Conservation (phyloP, 2,888 invertebrate species). For the Agriopis leucophaearia region DNA sequence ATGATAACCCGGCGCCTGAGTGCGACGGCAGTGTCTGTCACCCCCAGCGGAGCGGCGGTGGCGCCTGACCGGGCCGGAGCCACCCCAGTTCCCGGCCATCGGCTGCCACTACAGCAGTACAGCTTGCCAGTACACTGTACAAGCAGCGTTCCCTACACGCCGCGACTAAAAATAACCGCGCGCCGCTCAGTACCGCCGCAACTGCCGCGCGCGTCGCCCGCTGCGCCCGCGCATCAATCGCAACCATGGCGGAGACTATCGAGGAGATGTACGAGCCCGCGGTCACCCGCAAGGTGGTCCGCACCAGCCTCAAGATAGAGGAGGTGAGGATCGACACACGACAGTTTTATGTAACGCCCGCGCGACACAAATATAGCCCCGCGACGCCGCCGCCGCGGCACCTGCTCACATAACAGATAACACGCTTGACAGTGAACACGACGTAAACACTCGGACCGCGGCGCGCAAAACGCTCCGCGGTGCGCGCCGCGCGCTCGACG, state of each 20-base stretch:
- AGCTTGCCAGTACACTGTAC: constrained; percentile 12
- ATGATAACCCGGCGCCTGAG: neutral
- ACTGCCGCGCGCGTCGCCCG: constrained; percentile 82
- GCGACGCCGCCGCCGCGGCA: constrained; percentile 56
- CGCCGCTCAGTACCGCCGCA: constrained; percentile 81
- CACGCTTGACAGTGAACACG: constrained; percentile 81
- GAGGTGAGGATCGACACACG: constrained; percentile 87
- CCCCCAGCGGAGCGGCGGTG: constrained; percentile 28
- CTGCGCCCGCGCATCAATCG: constrained; percentile 74
- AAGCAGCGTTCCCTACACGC: constrained; percentile 60
- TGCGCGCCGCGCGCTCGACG: constrained; percentile 33
- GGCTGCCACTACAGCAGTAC: constrained; percentile 38
- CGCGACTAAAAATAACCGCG: constrained; percentile 82
- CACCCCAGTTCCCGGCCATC: constrained; percentile 42
- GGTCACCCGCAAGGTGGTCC: constrained; percentile 90
- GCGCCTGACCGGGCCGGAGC: constrained; percentile 31
- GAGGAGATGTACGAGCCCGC: constrained; percentile 90
- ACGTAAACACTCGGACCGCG: constrained; percentile 72
- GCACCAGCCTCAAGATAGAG: constrained; percentile 90
- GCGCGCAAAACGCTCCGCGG: constrained; percentile 10
- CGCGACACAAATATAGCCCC: constrained; percentile 75
- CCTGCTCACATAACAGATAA: constrained; percentile 82
- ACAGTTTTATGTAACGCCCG: constrained; percentile 79
- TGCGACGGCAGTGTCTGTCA: constrained; percentile 25
- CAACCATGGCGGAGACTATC: constrained; percentile 89